Base-by-base conservation (phyloP, 2,113 vertebrate genomes). In the Chlorocebus sabaeus region DNA sequence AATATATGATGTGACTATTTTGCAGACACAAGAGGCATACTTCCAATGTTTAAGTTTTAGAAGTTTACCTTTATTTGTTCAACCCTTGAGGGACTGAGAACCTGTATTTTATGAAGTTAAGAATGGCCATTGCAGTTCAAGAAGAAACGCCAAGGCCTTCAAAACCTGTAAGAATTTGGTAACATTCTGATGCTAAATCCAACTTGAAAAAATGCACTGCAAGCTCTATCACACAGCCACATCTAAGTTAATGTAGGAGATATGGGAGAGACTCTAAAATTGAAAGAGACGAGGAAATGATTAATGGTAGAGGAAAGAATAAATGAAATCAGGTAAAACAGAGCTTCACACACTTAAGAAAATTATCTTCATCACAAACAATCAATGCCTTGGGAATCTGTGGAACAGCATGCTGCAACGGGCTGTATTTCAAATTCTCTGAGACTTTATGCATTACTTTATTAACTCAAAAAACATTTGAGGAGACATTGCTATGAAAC, bases 31-130 rank as follows among this genome's bases (percentile, higher is more conserved):
- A 7, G 6, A 59, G 32, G 23, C 50, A 48, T 23, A 48, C 18
- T 86, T 43, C 61, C 30, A 61, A 6, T 57, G 25, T 16, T n/a
- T 79, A 75, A 76, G 30, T 30, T 73, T 92, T 52, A 68, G 32
- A 93, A 75, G 12, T 61, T 95, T 59, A 45, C 23, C 40, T 87
- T 89, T 85, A 89, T 82, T 59, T 93, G 52, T 83, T 90, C 92
- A 75, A n/a, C 32, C 18, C 35, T 38, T 20, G 48, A 70, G 64
- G 40, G 64, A 90, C 45, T 61, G 38, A 94, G 87, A 83, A 67
- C 27, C 52, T 48, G n/a, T 68, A 14, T 57, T 22, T 25, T 35
- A 1, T 82, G 40, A 95, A 12, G 32, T 89, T 78, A 48, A 93
- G 27, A 95, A 45, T 3, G 94, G 61, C 27, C 27, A 50, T 1